phyloP scores from a whole-genome alignment of 2,113 vertebrate genomes.

The Oostethus manadensis region DNA sequence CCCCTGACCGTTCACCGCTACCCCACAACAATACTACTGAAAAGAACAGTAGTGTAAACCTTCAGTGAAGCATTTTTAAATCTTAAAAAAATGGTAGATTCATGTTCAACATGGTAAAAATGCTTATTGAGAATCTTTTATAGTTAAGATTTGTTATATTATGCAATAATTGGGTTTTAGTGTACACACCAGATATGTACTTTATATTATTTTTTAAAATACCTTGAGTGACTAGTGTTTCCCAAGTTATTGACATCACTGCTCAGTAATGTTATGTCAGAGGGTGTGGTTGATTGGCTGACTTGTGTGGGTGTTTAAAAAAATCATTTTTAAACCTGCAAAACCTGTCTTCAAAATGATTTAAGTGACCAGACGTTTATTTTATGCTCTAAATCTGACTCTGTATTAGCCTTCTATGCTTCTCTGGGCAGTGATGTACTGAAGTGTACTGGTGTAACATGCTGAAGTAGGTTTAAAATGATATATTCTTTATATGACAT shows the following conservation, averaged over 20 bases:
- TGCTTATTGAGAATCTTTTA: no score
- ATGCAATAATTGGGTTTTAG: no score
- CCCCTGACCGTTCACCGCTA: no score
- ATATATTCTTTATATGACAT: background rate
- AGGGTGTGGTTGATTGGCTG: constrained; percentile 13
- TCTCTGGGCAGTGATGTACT: background rate
- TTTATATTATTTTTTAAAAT: no score
- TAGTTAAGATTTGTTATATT: no score
- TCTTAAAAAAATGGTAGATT: no score
- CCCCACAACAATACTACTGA: no score
- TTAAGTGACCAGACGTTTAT: constrained; percentile 8
- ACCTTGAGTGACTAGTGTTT: no score
- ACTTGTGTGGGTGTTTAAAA: constrained; percentile 7
- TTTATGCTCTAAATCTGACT: constrained; percentile 1
- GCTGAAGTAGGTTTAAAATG: background rate
- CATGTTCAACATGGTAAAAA: no score
- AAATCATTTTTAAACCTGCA: constrained; percentile 1
- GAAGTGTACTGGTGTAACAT: background rate
- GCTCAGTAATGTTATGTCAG: background rate
- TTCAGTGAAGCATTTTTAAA: no score
- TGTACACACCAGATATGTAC: no score
- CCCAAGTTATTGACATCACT: background rate
- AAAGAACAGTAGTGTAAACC: no score
- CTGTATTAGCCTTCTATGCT: background rate
- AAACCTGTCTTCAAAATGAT: constrained; percentile 1